Evolutionary conservation across 2,113 vertebrate species (phyloP), one percentile per base, ranked within the genome.

Genomic region (Mionectes macconnelli): DNA sequence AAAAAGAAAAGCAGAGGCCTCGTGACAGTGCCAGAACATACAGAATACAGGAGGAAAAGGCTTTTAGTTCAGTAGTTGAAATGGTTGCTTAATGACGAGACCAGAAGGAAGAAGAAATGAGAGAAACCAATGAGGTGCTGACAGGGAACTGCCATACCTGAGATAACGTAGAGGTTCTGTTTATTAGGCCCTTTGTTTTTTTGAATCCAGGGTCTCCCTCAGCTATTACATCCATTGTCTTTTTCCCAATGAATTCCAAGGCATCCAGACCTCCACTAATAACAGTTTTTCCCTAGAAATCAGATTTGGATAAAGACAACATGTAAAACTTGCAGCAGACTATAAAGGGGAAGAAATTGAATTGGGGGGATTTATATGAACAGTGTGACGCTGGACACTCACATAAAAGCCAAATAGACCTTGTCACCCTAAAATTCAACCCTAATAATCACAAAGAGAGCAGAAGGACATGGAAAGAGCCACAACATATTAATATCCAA

Each of bases 221-320:
- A 60, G 99, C 99, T 73, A 99, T 99, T 84, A 99, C 99, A 44
- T 99, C 99, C 99, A 99, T 99, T 39, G 99, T 99, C 97, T 99
- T 99, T 97, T 99, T 99, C 40, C 99, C 99, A 4, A 99, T 99
- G 95, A 99, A 99, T 97, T 99, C 99, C 97, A 99, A 98, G 67
- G 99, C 99, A 92, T 99, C 99, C 96, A 99, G 97, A 53, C 99
- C 98, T 37, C 99, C 99, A 25, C 95, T 98, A 79, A 99, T 98
- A 87, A 99, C 98, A 0, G 97, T 99, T 95, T 99, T 99, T 20
- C 99, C 98, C 99, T 99, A 94, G 45, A 66, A 60, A 97, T 87
- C 39, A 97, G 44, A 94, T 62, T 73, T 44, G 85, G 57, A 91
- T 66, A 89, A 18, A 72, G 23, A 83, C 16, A 87, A 45, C 13